Conservation (phyloP, 1,140 invertebrate species). For the Drosophila cardini region DNA sequence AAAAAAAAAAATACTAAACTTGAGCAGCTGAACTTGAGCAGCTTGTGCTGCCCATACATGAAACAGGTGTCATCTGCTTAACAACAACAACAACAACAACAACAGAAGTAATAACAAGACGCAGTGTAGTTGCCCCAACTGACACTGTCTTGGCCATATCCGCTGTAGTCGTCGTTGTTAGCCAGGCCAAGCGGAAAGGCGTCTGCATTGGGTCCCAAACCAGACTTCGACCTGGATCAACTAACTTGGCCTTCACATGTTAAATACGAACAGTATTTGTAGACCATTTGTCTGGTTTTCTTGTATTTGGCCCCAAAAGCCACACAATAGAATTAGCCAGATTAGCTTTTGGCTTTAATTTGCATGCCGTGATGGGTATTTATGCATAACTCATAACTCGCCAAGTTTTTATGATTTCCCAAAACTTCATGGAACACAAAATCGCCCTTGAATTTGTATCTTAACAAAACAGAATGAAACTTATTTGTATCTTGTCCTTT, state of each 20-base stretch:
- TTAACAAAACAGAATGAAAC: background rate
- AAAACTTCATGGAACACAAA: background rate
- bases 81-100: slow-evolving; percentile 16
- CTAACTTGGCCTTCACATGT: slow-evolving; percentile 42
- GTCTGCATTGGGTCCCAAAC: slow-evolving; percentile 21
- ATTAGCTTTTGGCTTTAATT: slow-evolving; percentile 32
- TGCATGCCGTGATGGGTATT: slow-evolving; percentile 28
- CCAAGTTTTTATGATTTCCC: slow-evolving; percentile 1
- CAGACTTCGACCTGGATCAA: background rate
- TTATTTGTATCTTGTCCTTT: background rate
- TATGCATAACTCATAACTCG: slow-evolving; percentile 7
- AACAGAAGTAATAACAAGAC: slow-evolving; percentile 10
- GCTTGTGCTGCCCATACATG: slow-evolving; percentile 48
- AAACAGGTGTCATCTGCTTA: slow-evolving; percentile 60
- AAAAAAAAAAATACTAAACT: slow-evolving; percentile 40
- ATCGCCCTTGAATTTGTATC: background rate
- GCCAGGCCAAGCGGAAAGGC: slow-evolving; percentile 58
- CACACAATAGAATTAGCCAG: slow-evolving; percentile 44
- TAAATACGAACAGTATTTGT: slow-evolving; percentile 19
- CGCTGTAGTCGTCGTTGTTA: slow-evolving; percentile 51
- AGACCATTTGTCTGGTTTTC: slow-evolving; percentile 28
- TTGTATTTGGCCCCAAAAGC: background rate
- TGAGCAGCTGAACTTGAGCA: slow-evolving; percentile 64
- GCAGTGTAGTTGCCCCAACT: slow-evolving; percentile 1
- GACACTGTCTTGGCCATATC: slow-evolving; percentile 60